A percentile compares a stretch with the other conserved stretches of the same genome.
These are phyloP conservation scores for Sebastes flavidus DNA, from an alignment of 2,797 vertebrate genomes.

Conservation along the genomic window DNA sequence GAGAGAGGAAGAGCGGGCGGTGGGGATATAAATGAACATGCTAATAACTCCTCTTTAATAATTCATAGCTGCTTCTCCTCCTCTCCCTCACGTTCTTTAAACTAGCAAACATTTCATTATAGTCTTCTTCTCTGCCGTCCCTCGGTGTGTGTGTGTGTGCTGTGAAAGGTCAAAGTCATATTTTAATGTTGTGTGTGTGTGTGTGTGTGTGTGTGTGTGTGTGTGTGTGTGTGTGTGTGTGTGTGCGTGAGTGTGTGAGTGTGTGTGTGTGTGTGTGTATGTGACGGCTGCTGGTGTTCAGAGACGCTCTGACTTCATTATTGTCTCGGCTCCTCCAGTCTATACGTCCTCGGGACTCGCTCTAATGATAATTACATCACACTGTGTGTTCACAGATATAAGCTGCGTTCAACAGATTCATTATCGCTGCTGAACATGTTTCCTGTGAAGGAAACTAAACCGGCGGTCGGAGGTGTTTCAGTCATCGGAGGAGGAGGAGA, in stretches of 20 bases:
- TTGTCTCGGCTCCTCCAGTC: neutral
- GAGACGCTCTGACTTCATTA: slow-evolving; percentile 2
- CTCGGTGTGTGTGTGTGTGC: neutral
- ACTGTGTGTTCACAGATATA: slow-evolving; percentile 1
- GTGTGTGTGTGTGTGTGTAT: neutral
- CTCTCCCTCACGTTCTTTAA: slow-evolving; percentile 18
- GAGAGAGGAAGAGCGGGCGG: neutral
- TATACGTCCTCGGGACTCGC: neutral
- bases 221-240: too few relatives aligned
- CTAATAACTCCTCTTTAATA: slow-evolving; percentile 42
- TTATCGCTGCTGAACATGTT: neutral
- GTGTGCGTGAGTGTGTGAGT: too few relatives aligned
- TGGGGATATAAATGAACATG: slow-evolving; percentile 17
- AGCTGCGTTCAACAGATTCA: neutral
- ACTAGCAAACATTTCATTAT: slow-evolving; percentile 37
- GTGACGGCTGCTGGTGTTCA: neutral
- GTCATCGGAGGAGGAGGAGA: too few relatives aligned
- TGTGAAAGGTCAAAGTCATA: slow-evolving; percentile 28
- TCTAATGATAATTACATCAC: slow-evolving; percentile 21
- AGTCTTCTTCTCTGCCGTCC: neutral
- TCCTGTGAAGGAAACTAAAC: neutral
- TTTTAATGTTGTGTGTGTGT: neutral
- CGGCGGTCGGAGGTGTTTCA: too few relatives aligned
- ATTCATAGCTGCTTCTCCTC: slow-evolving; percentile 18
- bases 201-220: too few relatives aligned